phyloP scores from a whole-genome alignment of 2,113 vertebrate species.

The Kryptolebias marmoratus region DNA sequence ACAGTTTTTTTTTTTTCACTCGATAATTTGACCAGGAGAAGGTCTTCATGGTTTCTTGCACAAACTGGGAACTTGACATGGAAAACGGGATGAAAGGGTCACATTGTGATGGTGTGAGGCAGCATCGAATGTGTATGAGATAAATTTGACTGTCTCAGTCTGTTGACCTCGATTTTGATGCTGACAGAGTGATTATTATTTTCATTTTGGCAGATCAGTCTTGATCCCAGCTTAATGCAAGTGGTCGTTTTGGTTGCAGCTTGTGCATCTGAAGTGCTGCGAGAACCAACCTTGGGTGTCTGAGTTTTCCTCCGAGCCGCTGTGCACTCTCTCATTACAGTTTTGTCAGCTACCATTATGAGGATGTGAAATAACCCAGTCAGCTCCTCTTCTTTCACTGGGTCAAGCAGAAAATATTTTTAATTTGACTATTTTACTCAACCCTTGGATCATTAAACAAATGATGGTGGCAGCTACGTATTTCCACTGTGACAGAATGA shows the following conservation, averaged over 20 bases:
- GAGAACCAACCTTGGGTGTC: neutral
- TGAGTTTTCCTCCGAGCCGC: neutral
- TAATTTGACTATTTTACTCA: slow-evolving; percentile 26
- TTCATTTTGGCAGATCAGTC: neutral
- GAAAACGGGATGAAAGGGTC: neutral
- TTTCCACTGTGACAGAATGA: slow-evolving; percentile 17
- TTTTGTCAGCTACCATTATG: neutral
- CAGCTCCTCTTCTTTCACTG: neutral
- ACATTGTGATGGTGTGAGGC: neutral
- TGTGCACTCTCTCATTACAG: neutral
- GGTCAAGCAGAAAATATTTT: slow-evolving; percentile 2
- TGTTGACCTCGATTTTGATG: neutral
- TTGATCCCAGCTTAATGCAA: neutral
- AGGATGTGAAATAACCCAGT: slow-evolving; percentile 8
- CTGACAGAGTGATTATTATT: slow-evolving; percentile 7
- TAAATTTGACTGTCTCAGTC: neutral
- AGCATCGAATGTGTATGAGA: neutral
- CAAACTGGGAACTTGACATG: neutral
- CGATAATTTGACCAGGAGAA: neutral
- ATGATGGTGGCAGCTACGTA: slow-evolving; percentile 16
- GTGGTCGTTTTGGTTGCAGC: neutral
- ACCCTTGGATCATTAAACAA: slow-evolving; percentile 39
- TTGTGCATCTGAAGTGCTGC: slow-evolving; percentile 4
- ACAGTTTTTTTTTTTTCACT: neutral
- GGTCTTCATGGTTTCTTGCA: neutral